Evolutionary conservation across 2,888 invertebrate genomes (phyloP), one percentile per base, ranked within the genome.

Genomic region (Agrotis exclamationis): DNA sequence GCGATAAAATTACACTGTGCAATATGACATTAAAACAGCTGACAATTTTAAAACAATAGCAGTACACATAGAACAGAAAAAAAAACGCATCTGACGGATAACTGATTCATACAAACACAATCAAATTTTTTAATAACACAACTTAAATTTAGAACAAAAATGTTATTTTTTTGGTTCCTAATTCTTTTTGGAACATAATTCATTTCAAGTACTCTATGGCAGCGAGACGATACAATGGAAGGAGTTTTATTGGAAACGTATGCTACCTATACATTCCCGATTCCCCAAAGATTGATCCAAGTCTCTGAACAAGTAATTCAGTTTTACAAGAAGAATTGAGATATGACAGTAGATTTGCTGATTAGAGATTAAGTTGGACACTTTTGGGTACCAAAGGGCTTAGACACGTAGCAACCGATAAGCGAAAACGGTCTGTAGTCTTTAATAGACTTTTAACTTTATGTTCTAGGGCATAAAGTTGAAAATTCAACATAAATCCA

Each of bases 121-220:
- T 63, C 4, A 74, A 24, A 60, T 80, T 70, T 72, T 45, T 59
- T n/a, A 9, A 66, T 24, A 74, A 85, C 72, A 77, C 75, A 76
- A 58, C 18, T 74, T 78, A 54, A 47, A 54, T 67, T 39, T 56
- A 62, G 44, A 74, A 72, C 56, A 74, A 68, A 74, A 77, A 74
- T 63, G 39, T 60, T 53, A 45, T 13, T 78, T 79, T 74, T 85
- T 81, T 77, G 77, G 76, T 71, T 75, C 70, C 64, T 22, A 72
- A 73, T 71, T 66, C 58, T n/a, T 70, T 66, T 67, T 69, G 63
- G 72, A 77, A 74, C 67, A 51, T 54, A 79, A 67, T 79, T 72
- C 50, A 71, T 73, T 72, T 69, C 58, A n/a, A 33, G 70, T 81
- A 63, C 59, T 75, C 86, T 79, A 62, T 39, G 28, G 51, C 69